Percentiles rank a stretch among this genome's conserved stretches.
Conservation (phyloP, 2,888 invertebrate genomes). For the Heterodera filipjevi region DNA sequence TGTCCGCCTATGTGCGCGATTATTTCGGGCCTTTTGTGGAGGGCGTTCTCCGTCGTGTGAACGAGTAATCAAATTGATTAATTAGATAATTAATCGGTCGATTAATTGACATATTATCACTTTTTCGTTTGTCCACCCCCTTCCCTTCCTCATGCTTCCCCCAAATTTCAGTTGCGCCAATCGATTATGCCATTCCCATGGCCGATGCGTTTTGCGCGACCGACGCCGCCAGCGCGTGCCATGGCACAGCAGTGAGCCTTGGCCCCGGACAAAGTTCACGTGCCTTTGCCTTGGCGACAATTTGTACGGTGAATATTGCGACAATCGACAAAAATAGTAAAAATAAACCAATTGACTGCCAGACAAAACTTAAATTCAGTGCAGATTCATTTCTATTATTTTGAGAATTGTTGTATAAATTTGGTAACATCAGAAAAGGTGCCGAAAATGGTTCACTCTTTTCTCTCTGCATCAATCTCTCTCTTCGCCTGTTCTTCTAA, state of each 20-base stretch:
- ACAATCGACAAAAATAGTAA: background rate
- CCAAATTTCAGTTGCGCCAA: conserved; percentile 1
- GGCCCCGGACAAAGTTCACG: conserved; percentile 23
- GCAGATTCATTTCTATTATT: too few species aligned
- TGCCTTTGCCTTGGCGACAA: conserved; percentile 20
- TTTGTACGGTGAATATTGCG: conserved; percentile 29
- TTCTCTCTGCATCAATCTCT: too few species aligned
- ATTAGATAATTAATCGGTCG: background rate
- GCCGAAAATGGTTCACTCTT: too few species aligned
- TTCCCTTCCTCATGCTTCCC: background rate
- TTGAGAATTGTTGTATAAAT: too few species aligned
- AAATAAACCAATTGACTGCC: background rate
- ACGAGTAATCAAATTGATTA: conserved; percentile 3
- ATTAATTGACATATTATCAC: too few species aligned
- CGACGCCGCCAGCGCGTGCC: conserved; percentile 19
- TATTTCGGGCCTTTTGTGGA: conserved; percentile 21
- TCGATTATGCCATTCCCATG: conserved; percentile 21
- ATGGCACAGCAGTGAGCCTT: conserved; percentile 23
- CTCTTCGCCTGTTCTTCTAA: too few species aligned
- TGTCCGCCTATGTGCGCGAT: conserved; percentile 20
- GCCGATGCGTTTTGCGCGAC: conserved; percentile 26
- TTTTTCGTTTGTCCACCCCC: too few species aligned
- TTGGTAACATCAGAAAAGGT: too few species aligned
- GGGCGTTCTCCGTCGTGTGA: conserved; percentile 2
- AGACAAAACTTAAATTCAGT: too few species aligned